Evolutionary conservation across 2,888 invertebrate genomes (phyloP), one percentile per base, ranked within the genome.

Genomic region (Zele albiditarsus): DNA sequence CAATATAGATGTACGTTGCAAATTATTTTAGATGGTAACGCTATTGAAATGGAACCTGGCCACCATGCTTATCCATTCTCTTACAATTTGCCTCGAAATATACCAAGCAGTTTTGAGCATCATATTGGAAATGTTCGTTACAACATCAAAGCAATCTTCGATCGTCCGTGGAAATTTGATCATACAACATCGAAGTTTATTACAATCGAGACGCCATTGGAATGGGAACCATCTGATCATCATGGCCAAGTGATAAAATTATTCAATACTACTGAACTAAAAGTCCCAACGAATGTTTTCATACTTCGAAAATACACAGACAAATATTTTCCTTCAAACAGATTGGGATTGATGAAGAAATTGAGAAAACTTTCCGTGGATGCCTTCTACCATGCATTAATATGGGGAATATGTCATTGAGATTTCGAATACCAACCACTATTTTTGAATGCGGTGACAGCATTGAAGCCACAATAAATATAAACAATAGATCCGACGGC

Each of bases 111-210:
- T 0, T 96, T 95, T 86, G 94, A 91, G 81, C 87, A 90, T 83
- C 88, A 92, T 81, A 89, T 89, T 85, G 95, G 96, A 0, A 92
- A 93, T 84, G 92, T 97, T 27, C 91, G 94, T 12, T 97, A 97
- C 84, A 92, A 93, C 8, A 91, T 95, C 25, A 95, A 94, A 88
- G 94, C 94, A 0, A 92, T 92, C 0, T 90, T 97, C 10, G 95
- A 96, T 82, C 91, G 94, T 46, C 94, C 96, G 1, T 95, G 95
- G 93, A 94, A 94, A 84, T 94, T 94, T 85, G 95, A 97, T 89
- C 94, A 95, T 83, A 94, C 94, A 80, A 93, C 93, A 68, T 94
- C 95, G 89, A 92, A 92, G 88, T 93, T 94, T 16, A 95, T 96
- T 84, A 95, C 94, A 60, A 93, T 97, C 16, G 71, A 75, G 33